Evolutionary conservation across 2,797 vertebrate genomes (phyloP).

Genomic region (Sciurus vulgaris): DNA sequence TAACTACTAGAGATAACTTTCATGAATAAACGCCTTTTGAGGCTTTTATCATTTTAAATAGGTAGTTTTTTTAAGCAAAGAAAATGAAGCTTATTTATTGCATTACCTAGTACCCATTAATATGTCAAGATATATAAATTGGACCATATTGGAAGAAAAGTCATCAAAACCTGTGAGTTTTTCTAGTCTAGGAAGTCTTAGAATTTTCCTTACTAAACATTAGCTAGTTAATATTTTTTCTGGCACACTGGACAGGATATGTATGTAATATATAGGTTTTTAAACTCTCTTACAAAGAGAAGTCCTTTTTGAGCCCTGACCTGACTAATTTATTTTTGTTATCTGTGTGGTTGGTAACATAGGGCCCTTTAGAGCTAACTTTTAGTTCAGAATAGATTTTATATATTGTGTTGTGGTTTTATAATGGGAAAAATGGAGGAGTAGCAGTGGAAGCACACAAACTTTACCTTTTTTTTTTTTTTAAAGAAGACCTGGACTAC

Average conservation of each 20-base stretch:
- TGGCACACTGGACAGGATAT: neutral
- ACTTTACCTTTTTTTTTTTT: neutral
- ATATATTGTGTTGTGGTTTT: slow-evolving; percentile 38
- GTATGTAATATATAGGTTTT: slow-evolving; percentile 36
- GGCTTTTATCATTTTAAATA: slow-evolving; percentile 85
- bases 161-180: slow-evolving; percentile 69
- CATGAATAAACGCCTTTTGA: slow-evolving; percentile 71
- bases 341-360: neutral
- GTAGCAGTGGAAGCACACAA: slow-evolving; percentile 5
- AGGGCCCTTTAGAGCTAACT: slow-evolving; percentile 38
- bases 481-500: neutral
- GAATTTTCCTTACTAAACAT: slow-evolving; percentile 53
- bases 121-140: slow-evolving; percentile 81
- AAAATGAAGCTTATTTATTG: slow-evolving; percentile 83
- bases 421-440: slow-evolving; percentile 49
- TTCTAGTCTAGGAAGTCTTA: slow-evolving; percentile 66
- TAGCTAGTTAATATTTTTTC: slow-evolving; percentile 69
- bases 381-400: slow-evolving; percentile 58
- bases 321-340: slow-evolving; percentile 52
- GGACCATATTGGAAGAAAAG: slow-evolving; percentile 74
- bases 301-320: slow-evolving; percentile 20
- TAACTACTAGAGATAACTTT: slow-evolving; percentile 81
- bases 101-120: slow-evolving; percentile 80
- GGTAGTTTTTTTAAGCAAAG: slow-evolving; percentile 79
- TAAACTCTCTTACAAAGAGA: slow-evolving; percentile 50